Base-by-base conservation (phyloP, 1,140 invertebrate species). In the Myzus persicae region DNA sequence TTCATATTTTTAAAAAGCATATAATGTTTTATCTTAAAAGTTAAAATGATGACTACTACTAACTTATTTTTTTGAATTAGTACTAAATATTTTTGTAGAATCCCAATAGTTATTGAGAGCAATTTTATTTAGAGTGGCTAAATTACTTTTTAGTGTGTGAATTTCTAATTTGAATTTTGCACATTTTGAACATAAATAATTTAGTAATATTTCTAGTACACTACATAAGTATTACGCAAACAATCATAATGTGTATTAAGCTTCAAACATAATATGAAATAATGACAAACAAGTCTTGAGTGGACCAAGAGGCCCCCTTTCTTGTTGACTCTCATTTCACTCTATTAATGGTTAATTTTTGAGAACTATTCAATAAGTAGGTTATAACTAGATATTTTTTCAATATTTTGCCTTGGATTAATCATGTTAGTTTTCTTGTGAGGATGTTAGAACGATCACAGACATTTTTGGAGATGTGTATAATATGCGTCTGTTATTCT, bases 1-100 rank as follows among this genome's bases (percentile, higher is more conserved):
- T 89, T 89, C 26, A 89, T 51, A 89, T 89, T 89, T 88, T 88
- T 31, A 48, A 54, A 54, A 54, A 85, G 82, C 82, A 85, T 24
- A 54, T 54, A 26, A 54, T 54, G 54, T 54, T 54, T 54, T 54
- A 54, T 54, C 26, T 54, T 54, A 26, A 54, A 54, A 54, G 24
- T 54, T 54, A 54, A 54, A 26, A 54, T 54, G 7, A 24, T 8
- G 6, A 54, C 7, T 54, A 54, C 54, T 24, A 51, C 22, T 22
- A 51, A 51, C 48, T 26, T 54, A 54, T 54, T 8, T 54, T 51
- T 48, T 31, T 67, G 31, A 67, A 31, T 26, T 26, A 26, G 24
- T 59, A 31, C 0, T 24, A 2, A 59, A 59, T 59, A 59, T 26
- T 31, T 48, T 48, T 48, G 3, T 18, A 11, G 11, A 2, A 48